Conservation (phyloP, 2,113 vertebrate genomes). For the Psittacara wagleri region DNA sequence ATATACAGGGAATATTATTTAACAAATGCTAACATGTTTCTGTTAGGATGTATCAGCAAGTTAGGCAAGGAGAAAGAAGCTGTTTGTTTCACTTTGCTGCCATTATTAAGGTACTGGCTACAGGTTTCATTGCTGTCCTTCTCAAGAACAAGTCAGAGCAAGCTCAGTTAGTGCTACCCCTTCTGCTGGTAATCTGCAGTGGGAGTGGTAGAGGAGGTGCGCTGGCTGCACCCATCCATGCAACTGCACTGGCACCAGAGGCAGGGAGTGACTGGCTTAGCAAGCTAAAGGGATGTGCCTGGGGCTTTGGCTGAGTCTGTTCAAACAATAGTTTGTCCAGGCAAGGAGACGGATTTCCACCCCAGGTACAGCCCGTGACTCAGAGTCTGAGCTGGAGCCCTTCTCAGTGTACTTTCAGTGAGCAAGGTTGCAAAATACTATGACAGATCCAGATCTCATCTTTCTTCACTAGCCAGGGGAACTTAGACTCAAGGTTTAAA, state of each 20-base stretch:
- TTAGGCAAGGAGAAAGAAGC: background rate
- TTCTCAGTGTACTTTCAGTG: background rate
- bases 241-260: slow-evolving; percentile 3
- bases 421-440: background rate
- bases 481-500: background rate
- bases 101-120: background rate
- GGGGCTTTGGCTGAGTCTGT: slow-evolving; percentile 17
- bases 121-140: background rate
- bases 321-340: slow-evolving; percentile 38
- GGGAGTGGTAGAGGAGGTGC: background rate
- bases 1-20: background rate
- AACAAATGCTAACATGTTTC: background rate
- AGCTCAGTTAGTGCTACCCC: background rate
- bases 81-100: background rate
- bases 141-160: background rate
- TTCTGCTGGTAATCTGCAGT: background rate
- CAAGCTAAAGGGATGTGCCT: slow-evolving; percentile 22
- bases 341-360: slow-evolving; percentile 8
- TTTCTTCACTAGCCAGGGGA: background rate
- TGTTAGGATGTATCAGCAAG: background rate
- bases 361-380: background rate
- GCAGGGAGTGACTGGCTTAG: slow-evolving; percentile 25
- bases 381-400: background rate
- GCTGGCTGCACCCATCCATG: background rate
- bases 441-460: background rate